Conservation (phyloP, 1,140 invertebrate genomes). For the Drosophila santomea region DNA sequence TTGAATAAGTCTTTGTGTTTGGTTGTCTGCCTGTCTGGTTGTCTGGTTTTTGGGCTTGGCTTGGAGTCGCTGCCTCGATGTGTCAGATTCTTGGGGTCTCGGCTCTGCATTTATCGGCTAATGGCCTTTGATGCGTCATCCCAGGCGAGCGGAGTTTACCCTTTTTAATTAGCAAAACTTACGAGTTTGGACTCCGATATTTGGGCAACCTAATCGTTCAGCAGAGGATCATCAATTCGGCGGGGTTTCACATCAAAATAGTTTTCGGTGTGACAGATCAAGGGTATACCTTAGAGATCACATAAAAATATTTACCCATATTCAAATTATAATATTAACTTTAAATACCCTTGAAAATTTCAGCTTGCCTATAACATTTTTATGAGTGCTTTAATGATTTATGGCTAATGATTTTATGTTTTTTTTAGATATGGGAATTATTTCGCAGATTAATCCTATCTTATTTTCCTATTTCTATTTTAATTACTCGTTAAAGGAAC, state of each 20-base stretch:
- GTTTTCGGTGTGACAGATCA: neutral
- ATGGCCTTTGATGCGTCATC: slow-evolving; percentile 78
- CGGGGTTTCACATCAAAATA: neutral
- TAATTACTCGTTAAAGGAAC: too few species aligned
- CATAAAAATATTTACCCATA: neutral
- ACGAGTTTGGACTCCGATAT: slow-evolving; percentile 19
- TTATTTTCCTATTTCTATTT: neutral
- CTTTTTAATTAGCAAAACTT: slow-evolving; percentile 70
- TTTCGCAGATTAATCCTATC: neutral
- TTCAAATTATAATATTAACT: neutral
- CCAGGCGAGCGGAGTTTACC: slow-evolving; percentile 46
- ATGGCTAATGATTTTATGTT: neutral
- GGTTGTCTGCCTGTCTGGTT: neutral
- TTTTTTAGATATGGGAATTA: neutral
- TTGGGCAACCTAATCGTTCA: slow-evolving; percentile 6
- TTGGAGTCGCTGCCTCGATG: slow-evolving; percentile 18
- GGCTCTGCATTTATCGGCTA: slow-evolving; percentile 64
- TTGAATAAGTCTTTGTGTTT: slow-evolving; percentile 37
- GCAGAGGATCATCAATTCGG: slow-evolving; percentile 1
- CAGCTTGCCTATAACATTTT: neutral
- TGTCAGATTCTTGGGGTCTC: slow-evolving; percentile 11
- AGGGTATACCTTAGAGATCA: too few species aligned
- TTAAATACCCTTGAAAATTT: neutral
- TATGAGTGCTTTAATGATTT: neutral
- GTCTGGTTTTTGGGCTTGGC: slow-evolving; percentile 56